Evolutionary conservation across 1,140 invertebrate genomes (phyloP), one percentile per base, ranked within the genome.

Genomic region (Apis dorsata): DNA sequence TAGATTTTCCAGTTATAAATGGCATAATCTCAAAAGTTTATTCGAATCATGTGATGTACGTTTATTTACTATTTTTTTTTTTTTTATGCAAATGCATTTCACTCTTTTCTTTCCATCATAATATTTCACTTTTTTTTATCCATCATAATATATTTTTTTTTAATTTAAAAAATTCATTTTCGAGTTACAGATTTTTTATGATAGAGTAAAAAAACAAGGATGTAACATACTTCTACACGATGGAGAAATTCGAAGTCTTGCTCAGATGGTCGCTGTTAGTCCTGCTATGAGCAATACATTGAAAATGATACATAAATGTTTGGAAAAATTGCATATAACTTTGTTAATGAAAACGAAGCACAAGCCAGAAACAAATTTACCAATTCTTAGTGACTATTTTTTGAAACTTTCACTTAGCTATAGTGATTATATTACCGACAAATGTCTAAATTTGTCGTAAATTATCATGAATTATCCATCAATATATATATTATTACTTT

Each of bases 171-270:
- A 2, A 1, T 24, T 24, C 12, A 0, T n/a, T 17, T 70, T 1
- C 34, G 34, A 24, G 28, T 78, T 70, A 8, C 51, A 89, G 88
- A 88, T 89, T 11, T 57, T 15, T 0, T 88, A 79, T 63, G 74
- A 86, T 51, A 44, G 73, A 15, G 24, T 59, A n/a, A 86, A 17
- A 5, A 80, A 74, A 55, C 59, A 84, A 28, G 88, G 88, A 15
- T 78, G 70, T 2, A 79, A 77, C 28, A 82, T 89, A 62, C 13
- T 89, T 15, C 24, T 89, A 34, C 86, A 89, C 69, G 88, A 89
- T 13, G 34, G 59, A 12, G 81, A 76, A 57, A 49, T 53, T 4
- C 79, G 80, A 77, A 79, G 53, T 74, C n/a, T 49, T 2, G 84
- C 77, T 1, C 44, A 77, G 17, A 71, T 87, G 63, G 44, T 86